Evolutionary conservation across 2,113 vertebrate genomes (phyloP).

Genomic region (Rhinichthys klamathensis): DNA sequence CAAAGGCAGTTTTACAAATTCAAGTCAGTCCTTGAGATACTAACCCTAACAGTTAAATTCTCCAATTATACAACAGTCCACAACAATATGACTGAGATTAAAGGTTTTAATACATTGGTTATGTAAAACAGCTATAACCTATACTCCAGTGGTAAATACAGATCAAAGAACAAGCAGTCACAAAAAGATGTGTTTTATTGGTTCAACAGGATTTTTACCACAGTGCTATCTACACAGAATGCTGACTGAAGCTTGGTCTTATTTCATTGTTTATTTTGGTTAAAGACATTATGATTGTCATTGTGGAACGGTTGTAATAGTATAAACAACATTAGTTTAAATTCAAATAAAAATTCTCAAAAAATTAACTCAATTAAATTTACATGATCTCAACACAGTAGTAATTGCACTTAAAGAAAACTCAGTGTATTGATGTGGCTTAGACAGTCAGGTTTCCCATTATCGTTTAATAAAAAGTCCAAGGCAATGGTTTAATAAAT

Average conservation of each 20-base stretch:
- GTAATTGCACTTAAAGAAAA: slow-evolving; percentile 14
- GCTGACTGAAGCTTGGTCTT: neutral
- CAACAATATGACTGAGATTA: neutral
- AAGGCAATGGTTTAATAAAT: neutral
- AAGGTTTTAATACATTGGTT: slow-evolving; percentile 1
- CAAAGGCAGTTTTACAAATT: too few species aligned
- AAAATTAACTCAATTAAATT: neutral
- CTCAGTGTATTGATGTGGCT: neutral
- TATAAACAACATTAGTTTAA: neutral
- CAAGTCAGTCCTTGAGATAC: neutral
- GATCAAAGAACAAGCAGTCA: neutral
- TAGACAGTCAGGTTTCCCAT: neutral
- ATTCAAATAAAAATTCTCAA: neutral
- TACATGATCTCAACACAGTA: neutral
- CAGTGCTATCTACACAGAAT: neutral
- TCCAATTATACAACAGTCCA: neutral
- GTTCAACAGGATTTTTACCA: neutral
- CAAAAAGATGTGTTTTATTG: neutral
- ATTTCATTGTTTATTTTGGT: neutral
- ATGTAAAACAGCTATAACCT: neutral
- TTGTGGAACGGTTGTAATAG: neutral
- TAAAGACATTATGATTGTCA: neutral
- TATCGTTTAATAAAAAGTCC: neutral
- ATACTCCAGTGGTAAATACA: neutral
- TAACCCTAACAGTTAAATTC: neutral